Base-by-base conservation (phyloP, 2,113 vertebrate species). In the Zootoca vivipara region DNA sequence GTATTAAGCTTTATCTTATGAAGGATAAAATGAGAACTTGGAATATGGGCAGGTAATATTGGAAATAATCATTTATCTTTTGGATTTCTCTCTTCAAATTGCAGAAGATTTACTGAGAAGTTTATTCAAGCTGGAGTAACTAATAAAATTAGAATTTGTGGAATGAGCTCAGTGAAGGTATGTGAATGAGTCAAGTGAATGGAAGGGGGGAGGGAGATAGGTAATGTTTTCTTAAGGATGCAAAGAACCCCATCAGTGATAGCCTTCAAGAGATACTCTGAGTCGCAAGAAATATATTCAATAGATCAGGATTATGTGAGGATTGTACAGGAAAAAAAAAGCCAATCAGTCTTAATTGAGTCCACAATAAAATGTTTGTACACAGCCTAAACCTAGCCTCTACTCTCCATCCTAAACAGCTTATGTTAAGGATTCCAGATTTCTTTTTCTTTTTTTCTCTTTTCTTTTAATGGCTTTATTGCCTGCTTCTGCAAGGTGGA, bases 21-120 rank as follows among this genome's bases (percentile, higher is more conserved):
- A 40, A 74, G 40, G 52, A 87, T 82, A 82, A 65, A 82, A 74
- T 87, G 38, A 87, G 80, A 62, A 82, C 30, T 75, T 24, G 52
- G 40, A 83, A 83, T 46, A 16, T 67, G 62, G 77, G n/a, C 72
- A 88, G 58, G 58, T 46, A 70, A 83, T 72, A 80, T 80, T 87
- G 62, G 75, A 78, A 70, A 58, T 35, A 46, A 28, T 88, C 24
- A 69, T 77, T 83, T 88, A 77, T 83, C 72, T 88, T 88, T 88
- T 62, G 38, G n/a, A 70, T 15, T 40, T 73, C 10, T 85, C 28
- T 84, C 56, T 65, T 67, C n/a, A 46, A 40, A 77, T 67, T 77
- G 38, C 13, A 35, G 42, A 88, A 77, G 70, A 86, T 67, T 52
- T 30, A 33, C 62, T 67, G 16, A 35, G 64, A 86, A 33, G 33